A percentile compares a stretch with the other conserved stretches of the same genome.
phyloP scores from a whole-genome alignment of 1,140 invertebrate species.

The Drosophila ficusphila region DNA sequence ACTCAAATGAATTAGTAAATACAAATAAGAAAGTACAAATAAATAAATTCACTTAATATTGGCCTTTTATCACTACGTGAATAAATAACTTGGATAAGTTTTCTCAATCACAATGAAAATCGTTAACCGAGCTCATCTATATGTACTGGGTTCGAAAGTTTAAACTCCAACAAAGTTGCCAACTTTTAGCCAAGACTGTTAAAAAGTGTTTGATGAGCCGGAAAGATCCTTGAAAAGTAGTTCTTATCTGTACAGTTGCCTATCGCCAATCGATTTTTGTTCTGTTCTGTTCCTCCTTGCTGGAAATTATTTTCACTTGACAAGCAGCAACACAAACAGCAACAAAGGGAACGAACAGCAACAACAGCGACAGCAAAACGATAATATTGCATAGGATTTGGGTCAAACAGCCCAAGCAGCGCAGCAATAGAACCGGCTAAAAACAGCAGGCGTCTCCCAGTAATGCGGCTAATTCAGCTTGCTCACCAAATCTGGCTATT shows the following conservation, averaged over 20 bases:
- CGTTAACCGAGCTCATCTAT: background rate
- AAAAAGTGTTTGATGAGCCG: conserved; percentile 33
- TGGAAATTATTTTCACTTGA: conserved; percentile 51
- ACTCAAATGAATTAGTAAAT: too few species aligned
- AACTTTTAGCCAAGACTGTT: conserved; percentile 31
- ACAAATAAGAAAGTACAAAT: too few species aligned
- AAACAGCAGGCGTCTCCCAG: conserved; percentile 24
- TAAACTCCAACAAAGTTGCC: conserved; percentile 6
- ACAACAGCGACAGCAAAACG: conserved; percentile 28
- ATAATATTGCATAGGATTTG: conserved; percentile 49
- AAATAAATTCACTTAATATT: too few species aligned
- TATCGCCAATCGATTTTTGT: conserved; percentile 39
- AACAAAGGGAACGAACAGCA: conserved; percentile 8
- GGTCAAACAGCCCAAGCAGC: conserved; percentile 34
- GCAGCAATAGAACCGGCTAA: conserved; percentile 25
- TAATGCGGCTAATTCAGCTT: conserved; percentile 26
- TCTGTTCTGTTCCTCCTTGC: conserved; percentile 7
- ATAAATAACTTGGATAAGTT: background rate
- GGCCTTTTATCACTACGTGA: too few species aligned
- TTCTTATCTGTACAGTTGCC: conserved; percentile 38
- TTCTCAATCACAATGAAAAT: background rate
- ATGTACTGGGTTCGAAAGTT: background rate
- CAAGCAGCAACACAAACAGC: conserved; percentile 21
- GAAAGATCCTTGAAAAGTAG: conserved; percentile 46
- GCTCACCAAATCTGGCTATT: background rate